Evolutionary conservation across 2,113 vertebrate genomes (phyloP).

Genomic region (Corythornis vintsioides): DNA sequence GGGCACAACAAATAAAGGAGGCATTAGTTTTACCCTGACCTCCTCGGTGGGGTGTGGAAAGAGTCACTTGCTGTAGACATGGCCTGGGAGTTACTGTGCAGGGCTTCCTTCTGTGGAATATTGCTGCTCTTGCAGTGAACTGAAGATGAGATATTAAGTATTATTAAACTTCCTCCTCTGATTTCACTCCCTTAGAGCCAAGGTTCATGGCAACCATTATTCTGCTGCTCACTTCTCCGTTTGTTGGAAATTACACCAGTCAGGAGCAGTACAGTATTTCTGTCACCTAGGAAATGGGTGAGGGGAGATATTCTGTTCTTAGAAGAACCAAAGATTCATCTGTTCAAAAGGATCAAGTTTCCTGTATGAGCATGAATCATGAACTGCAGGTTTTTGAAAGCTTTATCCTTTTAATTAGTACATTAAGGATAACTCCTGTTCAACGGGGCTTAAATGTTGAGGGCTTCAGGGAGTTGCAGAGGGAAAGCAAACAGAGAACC

Average conservation of each 20-base stretch:
- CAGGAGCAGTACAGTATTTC: background rate
- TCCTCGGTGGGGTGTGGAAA: background rate
- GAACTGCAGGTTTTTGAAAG: background rate
- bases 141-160: background rate
- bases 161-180: background rate
- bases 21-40: background rate
- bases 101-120: background rate
- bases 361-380: background rate
- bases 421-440: background rate
- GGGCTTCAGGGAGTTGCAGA: background rate
- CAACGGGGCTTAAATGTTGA: background rate
- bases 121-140: background rate
- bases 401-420: background rate
- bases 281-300: background rate
- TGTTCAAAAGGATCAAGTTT: background rate
- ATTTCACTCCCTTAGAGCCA: background rate
- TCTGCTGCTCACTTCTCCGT: background rate
- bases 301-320: background rate
- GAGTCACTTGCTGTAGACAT: background rate
- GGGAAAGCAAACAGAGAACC: conserved; percentile 3
- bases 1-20: background rate
- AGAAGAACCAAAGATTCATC: background rate
- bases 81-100: background rate
- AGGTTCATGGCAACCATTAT: background rate
- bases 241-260: background rate